Conservation (phyloP, 2,888 invertebrate species). For the Tholera decimalis region DNA sequence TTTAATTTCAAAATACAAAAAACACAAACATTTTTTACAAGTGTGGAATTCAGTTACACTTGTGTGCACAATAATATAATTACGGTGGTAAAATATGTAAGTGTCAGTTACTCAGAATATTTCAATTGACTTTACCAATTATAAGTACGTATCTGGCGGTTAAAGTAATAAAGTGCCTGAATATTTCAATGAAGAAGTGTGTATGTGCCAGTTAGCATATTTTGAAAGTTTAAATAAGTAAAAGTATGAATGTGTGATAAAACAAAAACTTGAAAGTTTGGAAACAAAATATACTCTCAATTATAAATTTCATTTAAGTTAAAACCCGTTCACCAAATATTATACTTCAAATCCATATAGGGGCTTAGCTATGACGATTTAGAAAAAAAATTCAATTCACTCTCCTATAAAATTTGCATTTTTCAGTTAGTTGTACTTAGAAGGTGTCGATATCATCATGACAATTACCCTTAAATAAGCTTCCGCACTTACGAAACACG, state of each 20-base stretch:
- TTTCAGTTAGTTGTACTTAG: neutral
- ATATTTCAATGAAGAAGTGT: constrained; percentile 12
- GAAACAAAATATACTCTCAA: constrained; percentile 12
- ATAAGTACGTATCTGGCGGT: constrained; percentile 19
- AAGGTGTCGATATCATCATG: neutral
- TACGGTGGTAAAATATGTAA: constrained; percentile 14
- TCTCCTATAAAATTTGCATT: neutral
- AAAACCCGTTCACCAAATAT: constrained; percentile 14
- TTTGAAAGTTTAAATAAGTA: constrained; percentile 11
- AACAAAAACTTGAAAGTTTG: constrained; percentile 19
- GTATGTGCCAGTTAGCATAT: constrained; percentile 21
- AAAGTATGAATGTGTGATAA: constrained; percentile 22
- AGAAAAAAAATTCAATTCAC: neutral
- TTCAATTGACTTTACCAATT: constrained; percentile 20
- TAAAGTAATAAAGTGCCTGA: constrained; percentile 17
- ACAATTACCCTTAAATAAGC: too few species aligned
- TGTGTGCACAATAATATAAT: constrained; percentile 16
- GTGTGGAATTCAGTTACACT: constrained; percentile 23
- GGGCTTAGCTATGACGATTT: neutral
- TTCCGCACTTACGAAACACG: too few species aligned
- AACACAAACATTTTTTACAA: constrained; percentile 19
- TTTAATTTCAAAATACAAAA: constrained; percentile 17
- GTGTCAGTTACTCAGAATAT: constrained; percentile 19
- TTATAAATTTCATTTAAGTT: constrained; percentile 11
- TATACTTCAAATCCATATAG: constrained; percentile 12